A percentile compares a stretch with the other conserved stretches of the same genome.
Conservation (phyloP, 2,113 vertebrate species). For the Syngnathus floridae region DNA sequence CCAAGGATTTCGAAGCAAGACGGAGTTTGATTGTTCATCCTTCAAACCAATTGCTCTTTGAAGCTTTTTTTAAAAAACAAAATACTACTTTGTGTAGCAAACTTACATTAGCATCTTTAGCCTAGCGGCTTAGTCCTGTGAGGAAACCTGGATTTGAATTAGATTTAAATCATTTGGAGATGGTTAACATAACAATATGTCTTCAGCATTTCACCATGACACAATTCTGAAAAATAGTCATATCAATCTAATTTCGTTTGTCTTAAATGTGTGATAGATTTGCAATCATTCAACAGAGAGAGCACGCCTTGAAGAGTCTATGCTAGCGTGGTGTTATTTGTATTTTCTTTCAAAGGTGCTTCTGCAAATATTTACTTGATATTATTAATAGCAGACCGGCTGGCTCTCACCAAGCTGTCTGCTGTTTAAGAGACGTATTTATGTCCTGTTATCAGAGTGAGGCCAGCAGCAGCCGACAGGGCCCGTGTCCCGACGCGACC, state of each 20-base stretch:
- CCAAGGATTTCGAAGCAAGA: background rate
- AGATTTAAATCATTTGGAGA: too few species aligned
- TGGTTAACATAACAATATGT: too few species aligned
- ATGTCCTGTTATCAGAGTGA: constrained; percentile 42
- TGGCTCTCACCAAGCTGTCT: constrained; percentile 21
- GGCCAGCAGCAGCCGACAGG: constrained; percentile 25
- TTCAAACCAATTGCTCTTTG: background rate
- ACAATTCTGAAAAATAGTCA: background rate
- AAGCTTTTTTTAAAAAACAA: background rate
- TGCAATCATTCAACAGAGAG: background rate
- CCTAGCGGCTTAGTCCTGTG: background rate
- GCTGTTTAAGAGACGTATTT: constrained; percentile 37
- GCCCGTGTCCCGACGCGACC: constrained; percentile 29
- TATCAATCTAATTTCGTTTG: background rate
- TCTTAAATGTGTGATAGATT: background rate
- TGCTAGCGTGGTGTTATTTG: background rate
- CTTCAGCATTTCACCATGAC: too few species aligned
- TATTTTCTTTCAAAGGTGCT: background rate
- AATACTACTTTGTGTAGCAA: background rate
- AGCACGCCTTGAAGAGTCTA: background rate
- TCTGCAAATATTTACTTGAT: constrained; percentile 6
- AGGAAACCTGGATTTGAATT: too few species aligned
- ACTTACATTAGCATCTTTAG: background rate
- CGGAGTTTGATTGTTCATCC: background rate
- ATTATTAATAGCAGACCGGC: constrained; percentile 3